phyloP scores from a whole-genome alignment of 2,113 vertebrate genomes.

The Nibea albiflora region DNA sequence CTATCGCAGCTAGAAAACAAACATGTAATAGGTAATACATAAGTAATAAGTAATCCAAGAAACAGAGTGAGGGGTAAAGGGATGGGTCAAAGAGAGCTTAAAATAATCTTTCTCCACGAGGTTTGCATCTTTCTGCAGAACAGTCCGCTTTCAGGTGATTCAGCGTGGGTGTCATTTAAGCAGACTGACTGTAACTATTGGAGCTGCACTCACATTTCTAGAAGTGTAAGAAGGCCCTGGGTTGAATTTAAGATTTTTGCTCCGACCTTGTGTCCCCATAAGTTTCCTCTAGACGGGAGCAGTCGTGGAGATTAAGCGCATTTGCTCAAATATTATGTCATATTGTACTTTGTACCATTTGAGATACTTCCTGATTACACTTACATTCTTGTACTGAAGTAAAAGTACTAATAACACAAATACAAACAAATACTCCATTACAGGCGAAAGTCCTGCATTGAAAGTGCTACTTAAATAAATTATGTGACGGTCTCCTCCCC shows the following conservation, averaged over 20 bases:
- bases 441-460: too few relatives aligned
- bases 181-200: neutral
- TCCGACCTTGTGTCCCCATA: neutral
- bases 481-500: too few relatives aligned
- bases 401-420: too few relatives aligned
- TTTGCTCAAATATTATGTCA: too few relatives aligned
- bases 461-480: too few relatives aligned
- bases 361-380: too few relatives aligned
- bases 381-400: too few relatives aligned
- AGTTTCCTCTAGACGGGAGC: neutral
- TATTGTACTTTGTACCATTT: too few relatives aligned
- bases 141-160: too few relatives aligned
- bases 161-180: too few relatives aligned
- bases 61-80: neutral
- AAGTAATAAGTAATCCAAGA: neutral
- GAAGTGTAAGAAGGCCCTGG: neutral
- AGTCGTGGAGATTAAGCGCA: too few relatives aligned
- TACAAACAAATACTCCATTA: too few relatives aligned
- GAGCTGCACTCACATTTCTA: neutral
- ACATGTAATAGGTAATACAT: neutral
- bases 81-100: neutral
- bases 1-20: neutral
- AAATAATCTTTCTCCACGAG: neutral
- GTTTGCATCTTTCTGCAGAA: neutral
- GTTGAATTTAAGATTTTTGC: neutral